Conservation (phyloP, 2,113 vertebrate genomes). For the Equus przewalskii region DNA sequence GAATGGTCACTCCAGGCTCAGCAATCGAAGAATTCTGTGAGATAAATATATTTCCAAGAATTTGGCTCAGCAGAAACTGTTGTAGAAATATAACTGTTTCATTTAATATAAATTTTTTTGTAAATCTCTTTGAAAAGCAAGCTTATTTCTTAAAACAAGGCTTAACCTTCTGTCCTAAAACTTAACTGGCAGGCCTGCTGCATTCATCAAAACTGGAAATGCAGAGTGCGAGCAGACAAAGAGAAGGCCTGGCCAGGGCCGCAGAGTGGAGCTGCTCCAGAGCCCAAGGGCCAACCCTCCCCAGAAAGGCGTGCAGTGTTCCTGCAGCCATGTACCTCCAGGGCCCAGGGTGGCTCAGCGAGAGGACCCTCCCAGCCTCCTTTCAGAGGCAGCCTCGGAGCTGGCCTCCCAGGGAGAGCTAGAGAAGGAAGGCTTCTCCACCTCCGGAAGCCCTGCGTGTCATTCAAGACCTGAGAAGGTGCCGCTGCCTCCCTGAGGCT, state of each 20-base stretch:
- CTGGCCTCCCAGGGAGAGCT: neutral
- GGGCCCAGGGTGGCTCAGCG: neutral
- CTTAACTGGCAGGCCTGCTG: neutral
- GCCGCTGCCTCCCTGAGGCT: neutral
- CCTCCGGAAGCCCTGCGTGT: neutral
- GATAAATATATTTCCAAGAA: conserved; percentile 13
- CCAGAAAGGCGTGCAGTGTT: accelerated
- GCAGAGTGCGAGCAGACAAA: too few species aligned
- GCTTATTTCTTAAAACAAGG: neutral
- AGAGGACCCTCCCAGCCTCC: neutral
- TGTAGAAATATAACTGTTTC: neutral
- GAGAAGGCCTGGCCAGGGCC: neutral
- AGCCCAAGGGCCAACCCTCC: neutral
- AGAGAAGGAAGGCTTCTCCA: neutral
- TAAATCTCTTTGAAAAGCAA: neutral
- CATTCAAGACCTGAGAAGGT: neutral
- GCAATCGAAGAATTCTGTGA: neutral
- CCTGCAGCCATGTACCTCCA: neutral
- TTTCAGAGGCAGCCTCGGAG: neutral
- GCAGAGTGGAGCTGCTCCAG: neutral
- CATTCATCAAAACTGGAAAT: neutral
- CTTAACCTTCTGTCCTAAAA: neutral
- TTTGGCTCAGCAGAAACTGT: neutral
- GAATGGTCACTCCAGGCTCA: neutral
- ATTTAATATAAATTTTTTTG: neutral